Evolutionary conservation across 1,140 invertebrate genomes (phyloP), one percentile per base, ranked within the genome.

Genomic region (Cardiocondyla obscurior): DNA sequence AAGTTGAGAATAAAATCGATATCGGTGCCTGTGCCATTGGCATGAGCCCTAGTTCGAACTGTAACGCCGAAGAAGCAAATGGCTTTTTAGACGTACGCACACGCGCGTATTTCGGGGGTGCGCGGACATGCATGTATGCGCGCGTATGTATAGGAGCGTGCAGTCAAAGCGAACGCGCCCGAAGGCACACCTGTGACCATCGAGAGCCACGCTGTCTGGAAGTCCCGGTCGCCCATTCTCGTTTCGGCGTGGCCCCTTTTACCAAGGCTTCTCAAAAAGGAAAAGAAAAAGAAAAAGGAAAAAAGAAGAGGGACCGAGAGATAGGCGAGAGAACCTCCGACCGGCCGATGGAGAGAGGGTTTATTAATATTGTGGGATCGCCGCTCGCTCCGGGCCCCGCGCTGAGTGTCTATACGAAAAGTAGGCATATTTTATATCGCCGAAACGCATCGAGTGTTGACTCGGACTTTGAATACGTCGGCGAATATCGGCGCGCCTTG

Each of bases 151-250:
- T 57, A 44, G 5, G 30, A 51, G 70, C 36, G 69, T 49, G 55
- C 72, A 62, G 33, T 8, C 62, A 44, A 67, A 46, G 53, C 33
- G 62, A 83, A 79, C 72, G 72, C 36, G 60, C 83, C 83, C 49
- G 76, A 73, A 73, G 83, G 77, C 83, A 77, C 79, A 84, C 83
- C 83, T 84, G 83, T 84, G 76, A 76, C 69, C 65, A 81, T 57
- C 72, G 28, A 83, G 82, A 83, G 74, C 82, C 82, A 83, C 82
- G 82, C 82, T 83, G 82, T 83, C 82, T 83, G 82, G 82, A 83
- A 69, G 82, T 57, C 82, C 65, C 72, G 30, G 49, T 83, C 58
- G 81, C 58, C 39, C 73, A 77, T 83, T 58, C 81, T 83, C 58
- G 69, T 83, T 83, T 83, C 82, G 53, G 82, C 60, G 46, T 65